Evolutionary conservation across 2,888 invertebrate species (phyloP), one percentile per base, ranked within the genome.

Genomic region (Dynastes grantii): DNA sequence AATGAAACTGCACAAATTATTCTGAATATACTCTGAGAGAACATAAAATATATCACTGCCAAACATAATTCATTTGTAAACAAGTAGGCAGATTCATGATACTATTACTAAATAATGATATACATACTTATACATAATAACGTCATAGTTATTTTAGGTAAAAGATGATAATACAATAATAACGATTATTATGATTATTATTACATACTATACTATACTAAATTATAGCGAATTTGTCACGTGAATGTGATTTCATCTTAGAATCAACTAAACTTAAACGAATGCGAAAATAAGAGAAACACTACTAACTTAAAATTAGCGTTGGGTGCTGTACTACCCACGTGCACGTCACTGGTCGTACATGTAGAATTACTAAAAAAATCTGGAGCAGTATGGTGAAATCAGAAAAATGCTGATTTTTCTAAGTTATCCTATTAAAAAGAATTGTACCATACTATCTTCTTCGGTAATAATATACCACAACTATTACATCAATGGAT

Each of bases 1-100:
- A 51, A 79, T 78, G 64, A 78, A 81, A 81, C 78, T 85, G 87
- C 88, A 88, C 88, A 88, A 88, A 81, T 83, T 81, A 83, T 61
- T 61, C 73, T 75, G 73, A 75, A 75, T 75, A 80, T 81, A 82
- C 81, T 83, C 81, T 80, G 80, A 83, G 77, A 79, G 45, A 80
- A 68, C 78, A 76, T 79, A 81, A 85, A 32, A 85, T 84, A 85
- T 81, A 84, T 87, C 88, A 88, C 88, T 88, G 88, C 88, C 88
- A 88, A 85, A 81, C 68, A 68, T 61, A 75, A 75, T 75, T 61
- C 80, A 82, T 82, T 85, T 85, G 83, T 85, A 82, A 45, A 45
- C 82, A 81, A 80, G 83, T 87, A 87, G 88, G 88, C 88, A 87
- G 87, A 85, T 85, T 86, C 85, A 86, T 84, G 51, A 68, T 75